Evolutionary conservation across 2,797 vertebrate species (phyloP).

Genomic region (Sebastes matsubarae): DNA sequence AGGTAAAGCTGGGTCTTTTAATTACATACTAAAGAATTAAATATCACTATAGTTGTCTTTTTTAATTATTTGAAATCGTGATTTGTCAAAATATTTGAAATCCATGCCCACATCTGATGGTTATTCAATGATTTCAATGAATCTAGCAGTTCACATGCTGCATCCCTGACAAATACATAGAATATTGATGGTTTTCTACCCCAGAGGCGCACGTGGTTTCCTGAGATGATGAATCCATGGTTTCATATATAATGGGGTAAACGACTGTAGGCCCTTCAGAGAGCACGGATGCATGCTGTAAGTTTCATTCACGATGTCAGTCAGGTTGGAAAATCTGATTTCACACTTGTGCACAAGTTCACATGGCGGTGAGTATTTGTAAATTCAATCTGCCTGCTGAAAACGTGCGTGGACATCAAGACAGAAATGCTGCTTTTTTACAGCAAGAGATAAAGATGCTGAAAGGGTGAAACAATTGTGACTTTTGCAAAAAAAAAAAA

Average conservation of each 20-base stretch:
- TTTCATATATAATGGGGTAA: conserved; percentile 39
- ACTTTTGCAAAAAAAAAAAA: background rate
- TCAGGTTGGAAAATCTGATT: conserved; percentile 17
- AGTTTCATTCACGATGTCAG: conserved; percentile 22
- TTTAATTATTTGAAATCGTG: background rate
- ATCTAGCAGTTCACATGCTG: conserved; percentile 13
- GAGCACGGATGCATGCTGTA: conserved; percentile 1
- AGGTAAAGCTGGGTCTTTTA: background rate
- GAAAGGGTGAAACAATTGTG: background rate
- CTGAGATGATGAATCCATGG: conserved; percentile 27
- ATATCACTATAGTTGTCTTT: background rate
- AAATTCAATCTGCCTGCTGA: conserved; percentile 2
- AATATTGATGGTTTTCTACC: conserved; percentile 48
- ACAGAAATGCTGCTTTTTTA: background rate
- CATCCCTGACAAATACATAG: conserved; percentile 27
- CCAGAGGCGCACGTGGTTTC: conserved; percentile 2
- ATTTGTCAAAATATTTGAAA: conserved; percentile 16
- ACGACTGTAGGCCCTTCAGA: conserved; percentile 1
- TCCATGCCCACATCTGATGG: background rate
- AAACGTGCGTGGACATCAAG: background rate
- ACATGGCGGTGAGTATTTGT: background rate
- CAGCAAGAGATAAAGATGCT: background rate
- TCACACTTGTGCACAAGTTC: background rate
- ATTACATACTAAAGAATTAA: background rate
- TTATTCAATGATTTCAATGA: background rate